phyloP scores from a whole-genome alignment of 1,140 invertebrate species.

The Saxidomus purpurata region DNA sequence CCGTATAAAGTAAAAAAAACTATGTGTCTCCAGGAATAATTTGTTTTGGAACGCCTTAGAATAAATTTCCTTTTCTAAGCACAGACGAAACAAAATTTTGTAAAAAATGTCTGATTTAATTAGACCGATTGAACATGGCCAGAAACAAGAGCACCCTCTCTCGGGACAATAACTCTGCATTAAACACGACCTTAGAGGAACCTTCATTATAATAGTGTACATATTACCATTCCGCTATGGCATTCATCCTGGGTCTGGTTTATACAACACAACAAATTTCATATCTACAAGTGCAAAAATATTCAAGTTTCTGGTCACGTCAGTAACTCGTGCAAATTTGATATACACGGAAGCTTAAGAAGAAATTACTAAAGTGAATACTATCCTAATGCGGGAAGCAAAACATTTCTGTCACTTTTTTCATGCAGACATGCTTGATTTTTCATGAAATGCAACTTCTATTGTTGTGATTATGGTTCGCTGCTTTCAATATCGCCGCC shows the following conservation, averaged over 20 bases:
- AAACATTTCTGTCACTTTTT: too few relatives aligned
- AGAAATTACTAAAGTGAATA: too few relatives aligned
- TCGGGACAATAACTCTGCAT: constrained; percentile 53
- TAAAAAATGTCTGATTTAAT: constrained; percentile 63
- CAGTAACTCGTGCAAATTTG: too few relatives aligned
- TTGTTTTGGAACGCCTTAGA: constrained; percentile 5
- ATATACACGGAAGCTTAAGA: too few relatives aligned
- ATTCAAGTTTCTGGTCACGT: too few relatives aligned
- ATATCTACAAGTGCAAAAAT: not conserved
- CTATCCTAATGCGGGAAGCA: too few relatives aligned
- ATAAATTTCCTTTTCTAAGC: constrained; percentile 33
- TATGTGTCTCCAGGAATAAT: not conserved
- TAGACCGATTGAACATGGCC: constrained; percentile 52
- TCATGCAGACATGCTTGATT: too few relatives aligned
- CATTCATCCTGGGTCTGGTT: constrained; percentile 46
- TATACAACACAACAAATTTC: constrained; percentile 13
- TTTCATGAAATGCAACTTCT: too few relatives aligned
- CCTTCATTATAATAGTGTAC: constrained; percentile 2
- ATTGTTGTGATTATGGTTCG: too few relatives aligned
- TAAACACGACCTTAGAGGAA: constrained; percentile 42
- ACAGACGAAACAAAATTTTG: constrained; percentile 4
- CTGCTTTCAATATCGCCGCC: too few relatives aligned
- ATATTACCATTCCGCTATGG: constrained; percentile 34
- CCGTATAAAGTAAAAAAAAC: not conserved
- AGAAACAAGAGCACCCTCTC: constrained; percentile 30